phyloP scores from a whole-genome alignment of 2,797 vertebrate species.

The Neostethus bicornis region DNA sequence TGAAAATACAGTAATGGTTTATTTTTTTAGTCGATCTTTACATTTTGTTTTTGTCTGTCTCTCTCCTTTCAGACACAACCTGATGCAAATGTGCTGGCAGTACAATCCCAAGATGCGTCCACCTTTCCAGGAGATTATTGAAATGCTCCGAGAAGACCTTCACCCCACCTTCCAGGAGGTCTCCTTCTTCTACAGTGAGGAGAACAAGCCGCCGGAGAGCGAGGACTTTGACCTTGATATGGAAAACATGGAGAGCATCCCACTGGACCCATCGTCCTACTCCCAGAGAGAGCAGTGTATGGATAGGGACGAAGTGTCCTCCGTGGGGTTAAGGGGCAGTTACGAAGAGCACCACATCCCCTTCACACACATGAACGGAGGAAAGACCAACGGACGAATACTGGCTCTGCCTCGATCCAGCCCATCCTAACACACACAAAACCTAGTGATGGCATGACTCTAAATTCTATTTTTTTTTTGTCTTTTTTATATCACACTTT shows the following conservation, averaged over 20 bases:
- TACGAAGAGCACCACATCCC: slow-evolving; percentile 93
- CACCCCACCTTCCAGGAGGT: slow-evolving; percentile 90
- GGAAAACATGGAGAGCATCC: slow-evolving; percentile 98
- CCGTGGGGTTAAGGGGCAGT: slow-evolving; percentile 86
- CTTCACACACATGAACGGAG: slow-evolving; percentile 97
- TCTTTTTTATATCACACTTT: slow-evolving; percentile 75
- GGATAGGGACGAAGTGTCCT: slow-evolving; percentile 83
- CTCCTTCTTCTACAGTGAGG: slow-evolving; percentile 97
- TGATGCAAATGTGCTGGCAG: slow-evolving; percentile 99
- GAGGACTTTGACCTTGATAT: slow-evolving; percentile 96
- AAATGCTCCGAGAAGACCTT: slow-evolving; percentile 93
- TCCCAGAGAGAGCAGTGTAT: slow-evolving; percentile 85
- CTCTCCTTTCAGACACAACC: slow-evolving; percentile 80
- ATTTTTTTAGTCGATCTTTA: too few species aligned
- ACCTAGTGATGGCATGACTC: slow-evolving; percentile 59
- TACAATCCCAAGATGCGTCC: slow-evolving; percentile 98
- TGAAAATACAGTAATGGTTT: too few species aligned
- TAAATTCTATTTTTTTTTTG: slow-evolving; percentile 71
- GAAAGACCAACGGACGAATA: slow-evolving; percentile 94
- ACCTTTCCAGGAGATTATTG: slow-evolving; percentile 92
- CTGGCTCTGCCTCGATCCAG: slow-evolving; percentile 89
- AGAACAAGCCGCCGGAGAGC: slow-evolving; percentile 92
- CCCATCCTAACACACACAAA: slow-evolving; percentile 85
- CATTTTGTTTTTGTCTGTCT: neutral
- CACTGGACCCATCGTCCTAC: slow-evolving; percentile 91